Percentiles rank a stretch among this genome's conserved stretches.
These are phyloP conservation scores for Athetis lepigone DNA, from an alignment of 2,888 invertebrate species.

Conservation along the genomic window DNA sequence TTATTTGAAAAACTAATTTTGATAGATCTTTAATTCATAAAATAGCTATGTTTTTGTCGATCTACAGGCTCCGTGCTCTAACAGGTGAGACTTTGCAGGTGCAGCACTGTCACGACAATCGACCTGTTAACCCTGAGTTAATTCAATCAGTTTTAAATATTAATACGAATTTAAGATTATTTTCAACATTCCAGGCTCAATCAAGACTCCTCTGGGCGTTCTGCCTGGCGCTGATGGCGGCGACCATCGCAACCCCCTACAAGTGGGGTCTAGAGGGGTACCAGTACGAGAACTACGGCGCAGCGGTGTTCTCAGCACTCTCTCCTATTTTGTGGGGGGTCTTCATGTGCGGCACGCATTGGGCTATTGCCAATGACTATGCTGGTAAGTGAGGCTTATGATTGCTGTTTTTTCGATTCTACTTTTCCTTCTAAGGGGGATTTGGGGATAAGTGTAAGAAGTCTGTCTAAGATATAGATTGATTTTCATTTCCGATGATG, in stretches of 20 bases:
- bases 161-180: background rate
- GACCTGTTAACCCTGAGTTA: too few relatives aligned
- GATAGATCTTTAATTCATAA: too few relatives aligned
- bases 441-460: too few relatives aligned
- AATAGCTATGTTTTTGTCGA: too few relatives aligned
- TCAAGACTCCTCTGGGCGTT: constrained; percentile 81
- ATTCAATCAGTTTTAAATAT: background rate
- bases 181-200: constrained; percentile 78
- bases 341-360: constrained; percentile 87
- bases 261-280: constrained; percentile 88
- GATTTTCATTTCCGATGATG: too few relatives aligned
- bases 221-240: constrained; percentile 77
- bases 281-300: constrained; percentile 85
- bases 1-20: too few relatives aligned
- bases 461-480: too few relatives aligned
- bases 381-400: constrained; percentile 79
- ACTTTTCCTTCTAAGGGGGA: too few relatives aligned
- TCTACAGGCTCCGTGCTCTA: too few relatives aligned
- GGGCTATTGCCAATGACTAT: constrained; percentile 88
- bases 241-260: constrained; percentile 88
- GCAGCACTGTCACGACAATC: too few relatives aligned
- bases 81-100: too few relatives aligned
- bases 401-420: too few relatives aligned
- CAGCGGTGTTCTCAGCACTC: constrained; percentile 90
- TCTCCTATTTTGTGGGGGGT: constrained; percentile 91